Conservation (phyloP, 2,797 vertebrate genomes). For the Gephyroberyx darwinii region DNA sequence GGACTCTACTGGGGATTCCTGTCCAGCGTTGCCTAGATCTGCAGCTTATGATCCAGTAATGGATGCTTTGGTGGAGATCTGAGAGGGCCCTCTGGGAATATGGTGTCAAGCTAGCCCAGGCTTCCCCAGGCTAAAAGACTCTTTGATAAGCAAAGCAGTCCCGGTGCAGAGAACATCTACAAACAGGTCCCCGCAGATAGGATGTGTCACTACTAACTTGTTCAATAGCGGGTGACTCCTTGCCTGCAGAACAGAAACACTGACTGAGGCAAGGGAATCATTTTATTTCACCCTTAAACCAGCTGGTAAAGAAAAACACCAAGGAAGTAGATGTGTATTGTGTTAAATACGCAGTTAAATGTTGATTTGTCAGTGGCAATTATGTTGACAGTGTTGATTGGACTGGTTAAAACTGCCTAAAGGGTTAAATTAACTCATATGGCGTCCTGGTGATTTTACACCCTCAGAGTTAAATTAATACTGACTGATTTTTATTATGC, state of each 20-base stretch:
- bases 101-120: constrained; percentile 58
- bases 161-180: constrained; percentile 44
- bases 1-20: constrained; percentile 76
- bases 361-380: no score
- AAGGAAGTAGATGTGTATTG: no score
- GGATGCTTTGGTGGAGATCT: constrained; percentile 74
- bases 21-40: constrained; percentile 62
- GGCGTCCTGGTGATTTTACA: no score
- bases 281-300: no score
- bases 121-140: constrained; percentile 69
- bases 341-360: no score
- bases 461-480: no score
- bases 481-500: no score
- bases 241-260: not conserved
- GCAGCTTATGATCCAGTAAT: constrained; percentile 77
- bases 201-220: constrained; percentile 74
- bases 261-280: not conserved
- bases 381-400: no score
- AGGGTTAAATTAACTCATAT: no score
- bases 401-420: no score
- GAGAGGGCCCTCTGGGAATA: constrained; percentile 62
- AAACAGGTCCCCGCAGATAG: constrained; percentile 69
- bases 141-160: constrained; percentile 77
- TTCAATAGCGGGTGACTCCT: constrained; percentile 43
- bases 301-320: no score